A percentile compares a stretch with the other conserved stretches of the same genome.
Evolutionary conservation across 1,140 invertebrate genomes (phyloP).

Genomic region (Cepaea nemoralis): DNA sequence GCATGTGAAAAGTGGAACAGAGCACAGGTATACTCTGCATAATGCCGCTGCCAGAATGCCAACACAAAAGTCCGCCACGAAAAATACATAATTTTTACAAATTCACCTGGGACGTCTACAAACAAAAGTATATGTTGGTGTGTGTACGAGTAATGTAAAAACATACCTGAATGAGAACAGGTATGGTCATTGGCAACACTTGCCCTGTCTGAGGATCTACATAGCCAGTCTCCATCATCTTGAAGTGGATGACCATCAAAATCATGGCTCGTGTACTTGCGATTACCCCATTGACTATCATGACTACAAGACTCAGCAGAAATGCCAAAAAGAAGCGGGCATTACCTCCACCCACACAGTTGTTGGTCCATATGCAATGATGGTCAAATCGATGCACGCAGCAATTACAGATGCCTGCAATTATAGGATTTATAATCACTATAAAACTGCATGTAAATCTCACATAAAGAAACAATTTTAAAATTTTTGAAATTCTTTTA

Average conservation of each 20-base stretch:
- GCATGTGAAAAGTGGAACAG: too few relatives aligned
- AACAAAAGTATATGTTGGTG: too few relatives aligned
- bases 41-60: too few relatives aligned
- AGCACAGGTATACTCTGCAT: too few relatives aligned
- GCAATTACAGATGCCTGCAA: conserved; percentile 67
- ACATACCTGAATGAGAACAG: conserved; percentile 63
- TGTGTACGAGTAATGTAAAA: too few relatives aligned
- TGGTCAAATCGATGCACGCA: conserved; percentile 72
- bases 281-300: conserved; percentile 62
- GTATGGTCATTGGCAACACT: conserved; percentile 56
- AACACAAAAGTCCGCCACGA: too few relatives aligned
- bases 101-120: too few relatives aligned
- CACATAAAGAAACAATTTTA: too few relatives aligned
- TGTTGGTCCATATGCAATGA: conserved; percentile 72
- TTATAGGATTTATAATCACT: background rate
- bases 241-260: conserved; percentile 49
- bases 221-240: conserved; percentile 57
- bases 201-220: conserved; percentile 54
- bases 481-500: too few relatives aligned
- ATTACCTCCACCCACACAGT: conserved; percentile 69
- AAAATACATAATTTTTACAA: too few relatives aligned
- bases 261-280: conserved; percentile 51
- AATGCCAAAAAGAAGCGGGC: conserved; percentile 67
- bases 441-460: too few relatives aligned
- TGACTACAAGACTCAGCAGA: conserved; percentile 60